Base-by-base conservation (phyloP, 2,797 vertebrate genomes). In the Peromyscus attwateri region DNA sequence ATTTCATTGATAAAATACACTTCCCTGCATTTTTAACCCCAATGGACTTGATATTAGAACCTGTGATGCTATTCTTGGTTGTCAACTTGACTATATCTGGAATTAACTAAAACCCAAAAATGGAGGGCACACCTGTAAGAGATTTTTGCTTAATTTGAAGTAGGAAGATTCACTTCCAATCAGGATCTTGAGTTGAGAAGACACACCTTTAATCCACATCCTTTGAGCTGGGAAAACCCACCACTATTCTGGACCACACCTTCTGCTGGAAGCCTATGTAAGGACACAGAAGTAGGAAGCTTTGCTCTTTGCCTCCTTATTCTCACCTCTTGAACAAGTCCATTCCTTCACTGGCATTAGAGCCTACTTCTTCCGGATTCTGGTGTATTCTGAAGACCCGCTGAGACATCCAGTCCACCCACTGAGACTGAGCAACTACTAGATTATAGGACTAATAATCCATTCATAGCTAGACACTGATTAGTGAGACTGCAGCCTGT, bases 1-100 rank as follows among this genome's bases (percentile, higher is more conserved):
- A 87, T 70, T 95, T 87, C 68, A 95, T 5, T 80, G 25, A 92
- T 31, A 93, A 95, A 95, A 84, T 40, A 31, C 2, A 70, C 25
- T 92, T 92, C 31, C 83, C 76, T 8, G 43, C 3, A 87, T 73
- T 91, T 89, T 81, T 82, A 89, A 84, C 11, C 3, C 71, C 19
- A 81, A 2, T 40, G 37, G 97, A 80, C 92, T 23, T 60, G 14
- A 60, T 62, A 55, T 0, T 34, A 52, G n/a, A 29, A 64, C n/a
- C 11, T 68, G 29, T 85, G 43, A 23, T n/a, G 31, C 11, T 68
- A 49, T n/a, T 66, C 43, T 49, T 85, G 29, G 6, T n/a, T 52
- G 64, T 52, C 83, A 70, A 52, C 43, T 52, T 85, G 37, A 62
- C 25, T 29, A 83, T 57, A 43, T 19, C 14, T 43, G 83, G 21